Percentiles rank a stretch among this genome's conserved stretches.
Conservation (phyloP, 2,797 vertebrate genomes). For the Megaceryle alcyon region DNA sequence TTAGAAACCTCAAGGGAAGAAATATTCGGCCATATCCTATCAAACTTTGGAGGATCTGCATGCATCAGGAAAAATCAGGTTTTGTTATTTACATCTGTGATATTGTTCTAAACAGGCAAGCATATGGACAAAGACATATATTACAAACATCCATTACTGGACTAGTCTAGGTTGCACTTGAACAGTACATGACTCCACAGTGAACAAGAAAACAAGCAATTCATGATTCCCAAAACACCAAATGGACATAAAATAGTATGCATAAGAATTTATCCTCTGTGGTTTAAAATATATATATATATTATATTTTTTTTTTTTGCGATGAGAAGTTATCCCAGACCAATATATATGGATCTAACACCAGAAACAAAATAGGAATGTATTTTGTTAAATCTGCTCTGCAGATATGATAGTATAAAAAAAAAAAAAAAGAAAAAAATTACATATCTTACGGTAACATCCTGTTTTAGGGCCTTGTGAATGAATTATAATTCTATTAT, state of each 20-base stretch:
- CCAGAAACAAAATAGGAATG: constrained; percentile 32
- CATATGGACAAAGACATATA: constrained; percentile 87
- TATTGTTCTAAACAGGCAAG: constrained; percentile 77
- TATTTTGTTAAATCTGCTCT: constrained; percentile 41
- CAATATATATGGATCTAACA: constrained; percentile 15
- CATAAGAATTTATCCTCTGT: constrained; percentile 6
- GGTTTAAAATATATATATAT: background rate
- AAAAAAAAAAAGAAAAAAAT: constrained; percentile 21
- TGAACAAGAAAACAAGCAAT: constrained; percentile 85
- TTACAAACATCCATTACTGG: constrained; percentile 84
- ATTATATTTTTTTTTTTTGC: background rate
- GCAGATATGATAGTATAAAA: constrained; percentile 49
- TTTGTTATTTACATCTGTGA: constrained; percentile 88
- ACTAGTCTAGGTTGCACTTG: constrained; percentile 81
- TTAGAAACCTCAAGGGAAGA: constrained; percentile 99
- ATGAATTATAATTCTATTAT: background rate
- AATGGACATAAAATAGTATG: constrained; percentile 75
- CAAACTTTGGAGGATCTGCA: constrained; percentile 88
- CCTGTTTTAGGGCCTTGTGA: constrained; percentile 31
- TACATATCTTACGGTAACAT: constrained; percentile 25
- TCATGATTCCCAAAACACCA: constrained; percentile 87
- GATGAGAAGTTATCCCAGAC: background rate
- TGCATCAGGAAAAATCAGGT: constrained; percentile 93
- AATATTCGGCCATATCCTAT: constrained; percentile 95
- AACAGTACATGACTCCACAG: constrained; percentile 83